Percentiles rank a stretch among this genome's conserved stretches.
These are phyloP conservation scores for Conchocele bisecta DNA, from an alignment of 2,888 invertebrate genomes.

Conservation along the genomic window DNA sequence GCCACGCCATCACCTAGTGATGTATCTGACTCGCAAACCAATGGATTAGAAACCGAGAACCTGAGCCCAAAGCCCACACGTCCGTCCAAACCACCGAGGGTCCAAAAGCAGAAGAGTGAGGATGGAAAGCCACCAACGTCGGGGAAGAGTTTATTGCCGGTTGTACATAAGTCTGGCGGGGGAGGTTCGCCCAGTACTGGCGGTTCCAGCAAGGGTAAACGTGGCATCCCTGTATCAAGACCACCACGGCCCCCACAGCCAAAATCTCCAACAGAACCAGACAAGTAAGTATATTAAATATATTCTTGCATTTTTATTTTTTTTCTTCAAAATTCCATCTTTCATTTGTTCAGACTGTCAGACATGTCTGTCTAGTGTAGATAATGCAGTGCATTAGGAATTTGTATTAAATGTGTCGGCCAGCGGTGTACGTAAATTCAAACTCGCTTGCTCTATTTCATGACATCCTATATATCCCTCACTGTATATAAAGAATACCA, in stretches of 20 bases:
- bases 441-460: too few species aligned
- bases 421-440: too few species aligned
- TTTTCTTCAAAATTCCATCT: not conserved
- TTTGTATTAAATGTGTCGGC: too few species aligned
- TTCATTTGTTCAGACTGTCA: too few species aligned
- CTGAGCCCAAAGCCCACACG: slow-evolving; percentile 45
- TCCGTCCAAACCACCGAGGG: slow-evolving; percentile 52
- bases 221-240: slow-evolving; percentile 56
- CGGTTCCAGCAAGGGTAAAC: slow-evolving; percentile 24
- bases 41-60: slow-evolving; percentile 20
- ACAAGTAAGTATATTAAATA: not conserved
- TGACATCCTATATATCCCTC: too few species aligned
- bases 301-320: not conserved
- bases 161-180: slow-evolving; percentile 54
- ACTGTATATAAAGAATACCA: too few species aligned
- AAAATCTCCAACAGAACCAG: slow-evolving; percentile 36
- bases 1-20: slow-evolving; percentile 23
- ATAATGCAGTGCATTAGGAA: too few species aligned
- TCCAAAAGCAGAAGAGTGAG: slow-evolving; percentile 51
- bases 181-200: slow-evolving; percentile 32
- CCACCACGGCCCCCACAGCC: slow-evolving; percentile 50
- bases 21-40: slow-evolving; percentile 7
- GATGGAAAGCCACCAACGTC: slow-evolving; percentile 48
- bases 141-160: slow-evolving; percentile 51
- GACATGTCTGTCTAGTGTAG: too few species aligned